These are phyloP conservation scores for Notarius lentiginosus DNA, from an alignment of 2,113 vertebrate species.

Conservation along the genomic window DNA sequence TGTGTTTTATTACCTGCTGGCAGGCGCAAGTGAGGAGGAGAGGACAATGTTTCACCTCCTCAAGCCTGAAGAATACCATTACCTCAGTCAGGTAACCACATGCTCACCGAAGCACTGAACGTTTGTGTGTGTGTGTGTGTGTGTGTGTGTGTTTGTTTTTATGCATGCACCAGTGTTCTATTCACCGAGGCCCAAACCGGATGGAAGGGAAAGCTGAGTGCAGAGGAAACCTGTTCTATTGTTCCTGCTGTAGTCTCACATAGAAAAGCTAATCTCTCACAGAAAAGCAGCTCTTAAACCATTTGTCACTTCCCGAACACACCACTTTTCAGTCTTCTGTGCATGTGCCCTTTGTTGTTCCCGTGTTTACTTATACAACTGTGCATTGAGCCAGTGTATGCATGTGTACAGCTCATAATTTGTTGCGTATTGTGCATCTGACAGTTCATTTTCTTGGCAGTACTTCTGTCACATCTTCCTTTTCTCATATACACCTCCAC, in stretches of 20 bases:
- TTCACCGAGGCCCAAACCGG: slow-evolving; percentile 49
- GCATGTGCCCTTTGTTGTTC: neutral
- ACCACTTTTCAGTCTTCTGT: slow-evolving; percentile 1
- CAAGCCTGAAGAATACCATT: slow-evolving; percentile 96
- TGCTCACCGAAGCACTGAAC: neutral
- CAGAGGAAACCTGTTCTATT: slow-evolving; percentile 57
- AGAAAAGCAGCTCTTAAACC: slow-evolving; percentile 22
- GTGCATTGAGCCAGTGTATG: neutral
- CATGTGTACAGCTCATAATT: neutral
- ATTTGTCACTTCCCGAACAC: slow-evolving; percentile 41
- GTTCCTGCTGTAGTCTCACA: slow-evolving; percentile 42
- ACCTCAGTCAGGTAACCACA: slow-evolving; percentile 88
- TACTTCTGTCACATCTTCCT: neutral
- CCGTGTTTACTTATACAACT: neutral
- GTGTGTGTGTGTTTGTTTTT: slow-evolving; percentile 13
- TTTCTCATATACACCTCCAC: neutral
- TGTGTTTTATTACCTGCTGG: slow-evolving; percentile 99
- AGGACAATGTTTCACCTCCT: slow-evolving; percentile 89
- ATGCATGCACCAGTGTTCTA: slow-evolving; percentile 15
- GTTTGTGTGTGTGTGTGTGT: slow-evolving; percentile 12
- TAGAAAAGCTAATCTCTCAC: slow-evolving; percentile 26
- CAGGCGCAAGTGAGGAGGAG: slow-evolving; percentile 93
- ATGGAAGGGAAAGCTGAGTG: slow-evolving; percentile 47
- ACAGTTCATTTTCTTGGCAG: neutral
- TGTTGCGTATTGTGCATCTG: neutral